These are phyloP conservation scores for Eutrigla gurnardus DNA, from an alignment of 2,797 vertebrate species.

Conservation along the genomic window DNA sequence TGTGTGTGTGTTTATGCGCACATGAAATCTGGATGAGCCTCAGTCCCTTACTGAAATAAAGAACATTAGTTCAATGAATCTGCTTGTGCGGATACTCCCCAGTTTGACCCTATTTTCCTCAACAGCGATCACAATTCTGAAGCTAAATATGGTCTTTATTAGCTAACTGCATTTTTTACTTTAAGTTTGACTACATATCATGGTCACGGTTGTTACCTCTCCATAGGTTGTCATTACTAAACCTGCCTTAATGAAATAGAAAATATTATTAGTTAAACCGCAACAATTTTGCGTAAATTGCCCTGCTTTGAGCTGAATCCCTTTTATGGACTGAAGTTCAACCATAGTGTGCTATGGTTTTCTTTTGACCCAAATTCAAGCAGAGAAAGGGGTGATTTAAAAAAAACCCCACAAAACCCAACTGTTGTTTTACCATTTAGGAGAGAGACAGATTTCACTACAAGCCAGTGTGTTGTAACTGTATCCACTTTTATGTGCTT, in stretches of 20 bases:
- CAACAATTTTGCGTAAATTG: constrained; percentile 49
- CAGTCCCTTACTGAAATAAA: constrained; percentile 50
- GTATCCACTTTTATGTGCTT: constrained; percentile 69
- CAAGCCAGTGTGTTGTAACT: constrained; percentile 67
- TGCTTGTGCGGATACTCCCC: constrained; percentile 41
- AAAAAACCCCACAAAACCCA: constrained; percentile 60
- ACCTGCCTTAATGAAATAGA: constrained; percentile 52
- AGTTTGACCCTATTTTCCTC: constrained; percentile 24
- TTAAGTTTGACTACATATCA: constrained; percentile 50
- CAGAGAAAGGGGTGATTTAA: constrained; percentile 51
- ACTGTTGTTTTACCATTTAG: constrained; percentile 75
- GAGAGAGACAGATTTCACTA: constrained; percentile 50
- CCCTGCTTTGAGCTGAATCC: constrained; percentile 20
- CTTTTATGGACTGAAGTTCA: constrained; percentile 43
- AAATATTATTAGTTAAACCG: constrained; percentile 54
- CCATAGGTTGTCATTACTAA: constrained; percentile 52
- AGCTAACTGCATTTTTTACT: constrained; percentile 48
- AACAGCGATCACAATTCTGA: constrained; percentile 55
- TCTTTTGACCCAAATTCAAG: constrained; percentile 61
- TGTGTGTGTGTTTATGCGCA: constrained; percentile 37
- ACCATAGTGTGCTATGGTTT: constrained; percentile 44
- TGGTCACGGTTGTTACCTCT: constrained; percentile 43
- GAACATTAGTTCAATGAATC: constrained; percentile 59
- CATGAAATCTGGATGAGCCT: constrained; percentile 51
- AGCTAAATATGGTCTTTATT: constrained; percentile 60